phyloP scores from a whole-genome alignment of 2,888 invertebrate genomes.

The Yponomeuta plumbellus region DNA sequence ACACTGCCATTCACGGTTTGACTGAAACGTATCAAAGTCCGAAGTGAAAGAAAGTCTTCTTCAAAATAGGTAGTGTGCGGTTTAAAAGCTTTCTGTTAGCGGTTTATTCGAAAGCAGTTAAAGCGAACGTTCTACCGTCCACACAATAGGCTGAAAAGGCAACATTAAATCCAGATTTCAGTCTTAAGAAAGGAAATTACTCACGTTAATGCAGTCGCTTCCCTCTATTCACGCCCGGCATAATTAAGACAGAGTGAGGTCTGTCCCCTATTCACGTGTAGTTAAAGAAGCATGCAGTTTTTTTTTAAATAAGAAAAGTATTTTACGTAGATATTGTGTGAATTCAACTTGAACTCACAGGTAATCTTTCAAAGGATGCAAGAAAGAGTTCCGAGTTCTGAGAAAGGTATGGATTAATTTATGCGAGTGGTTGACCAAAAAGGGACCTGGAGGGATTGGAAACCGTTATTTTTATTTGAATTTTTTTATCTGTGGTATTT shows the following conservation, averaged over 20 bases:
- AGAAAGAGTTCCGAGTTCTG: no score
- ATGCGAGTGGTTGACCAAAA: no score
- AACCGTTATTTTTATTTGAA: no score
- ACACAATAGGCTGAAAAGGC: constrained; percentile 60
- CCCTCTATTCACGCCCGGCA: neutral
- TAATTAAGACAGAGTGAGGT: constrained; percentile 7
- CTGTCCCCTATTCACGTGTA: no score
- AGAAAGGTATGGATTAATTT: no score
- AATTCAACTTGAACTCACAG: no score
- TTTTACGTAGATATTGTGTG: no score
- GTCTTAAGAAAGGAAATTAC: constrained; percentile 58
- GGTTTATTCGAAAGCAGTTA: constrained; percentile 57
- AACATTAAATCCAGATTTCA: constrained; percentile 60
- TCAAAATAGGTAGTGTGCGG: neutral
- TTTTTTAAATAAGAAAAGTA: no score
- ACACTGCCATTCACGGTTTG: neutral
- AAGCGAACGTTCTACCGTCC: constrained; percentile 37
- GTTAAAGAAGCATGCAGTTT: no score
- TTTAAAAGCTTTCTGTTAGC: constrained; percentile 54
- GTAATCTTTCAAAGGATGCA: no score
- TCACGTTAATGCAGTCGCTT: constrained; percentile 32
- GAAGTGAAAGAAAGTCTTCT: neutral
- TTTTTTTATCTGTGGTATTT: no score
- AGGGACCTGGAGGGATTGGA: no score
- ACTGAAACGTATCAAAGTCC: neutral